phyloP scores from a whole-genome alignment of 2,888 invertebrate genomes.

The Helobdella robusta region DNA sequence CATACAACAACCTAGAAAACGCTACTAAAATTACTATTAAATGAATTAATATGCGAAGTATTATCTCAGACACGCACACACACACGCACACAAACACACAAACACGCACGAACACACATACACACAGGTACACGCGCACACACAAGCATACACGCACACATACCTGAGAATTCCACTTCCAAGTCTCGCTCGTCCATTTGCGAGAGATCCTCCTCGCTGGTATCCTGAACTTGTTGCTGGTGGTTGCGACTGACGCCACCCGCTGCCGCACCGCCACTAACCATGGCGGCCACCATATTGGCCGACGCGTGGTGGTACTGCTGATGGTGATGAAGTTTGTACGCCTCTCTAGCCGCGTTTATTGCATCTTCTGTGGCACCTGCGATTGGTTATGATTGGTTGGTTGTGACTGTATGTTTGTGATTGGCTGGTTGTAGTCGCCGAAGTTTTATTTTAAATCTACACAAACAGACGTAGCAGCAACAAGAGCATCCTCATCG shows the following conservation, averaged over 20 bases:
- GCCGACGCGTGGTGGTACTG: constrained; percentile 25
- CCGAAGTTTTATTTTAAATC: background rate
- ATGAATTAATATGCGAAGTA: background rate
- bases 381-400: constrained; percentile 28
- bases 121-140: background rate
- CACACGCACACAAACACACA: background rate
- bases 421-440: background rate
- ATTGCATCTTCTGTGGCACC: constrained; percentile 82
- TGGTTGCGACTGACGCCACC: background rate
- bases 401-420: background rate
- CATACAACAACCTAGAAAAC: background rate
- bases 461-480: background rate
- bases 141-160: background rate
- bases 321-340: constrained; percentile 76
- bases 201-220: constrained; percentile 69
- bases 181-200: constrained; percentile 57
- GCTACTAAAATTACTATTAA: background rate
- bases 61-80: background rate
- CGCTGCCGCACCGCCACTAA: background rate
- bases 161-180: constrained; percentile 50
- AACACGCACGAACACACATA: background rate
- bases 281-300: constrained; percentile 46
- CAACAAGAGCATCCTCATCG: background rate
- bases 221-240: constrained; percentile 60
- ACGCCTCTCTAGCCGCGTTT: constrained; percentile 81